A percentile compares a stretch with the other conserved stretches of the same genome.
These are phyloP conservation scores for Ypsolopha sequella DNA, from an alignment of 2,888 invertebrate species.

Conservation along the genomic window DNA sequence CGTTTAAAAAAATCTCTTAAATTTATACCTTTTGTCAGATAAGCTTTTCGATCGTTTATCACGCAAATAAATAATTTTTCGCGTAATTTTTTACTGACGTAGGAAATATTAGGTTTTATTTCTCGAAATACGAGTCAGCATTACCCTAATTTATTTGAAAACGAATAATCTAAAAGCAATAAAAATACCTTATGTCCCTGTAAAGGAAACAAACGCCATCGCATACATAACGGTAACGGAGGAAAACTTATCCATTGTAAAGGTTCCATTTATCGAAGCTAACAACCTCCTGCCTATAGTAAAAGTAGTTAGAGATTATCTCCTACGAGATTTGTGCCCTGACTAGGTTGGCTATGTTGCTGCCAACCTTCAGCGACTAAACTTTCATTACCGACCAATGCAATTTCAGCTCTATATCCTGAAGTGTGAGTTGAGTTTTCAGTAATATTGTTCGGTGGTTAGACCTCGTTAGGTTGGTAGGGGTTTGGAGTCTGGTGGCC, in stretches of 20 bases:
- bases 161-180: not conserved
- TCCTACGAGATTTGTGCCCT: conserved; percentile 54
- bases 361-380: no score
- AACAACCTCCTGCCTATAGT: conserved; percentile 37
- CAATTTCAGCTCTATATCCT: no score
- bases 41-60: no score
- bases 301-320: conserved; percentile 61
- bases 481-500: conserved; percentile 39
- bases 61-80: no score
- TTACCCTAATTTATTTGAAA: no score
- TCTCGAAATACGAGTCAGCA: no score
- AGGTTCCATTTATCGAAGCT: conserved; percentile 30
- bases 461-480: conserved; percentile 17
- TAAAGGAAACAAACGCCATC: not conserved
- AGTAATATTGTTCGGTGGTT: conserved; percentile 14
- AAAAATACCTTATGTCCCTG: not conserved
- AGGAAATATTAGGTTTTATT: no score
- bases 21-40: no score
- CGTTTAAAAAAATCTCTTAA: no score
- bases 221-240: not conserved
- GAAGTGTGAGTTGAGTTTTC: conserved; percentile 11
- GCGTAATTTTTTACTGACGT: no score
- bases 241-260: conserved; percentile 21
- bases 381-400: no score
- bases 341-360: conserved; percentile 42